These are phyloP conservation scores for Apodemia zela DNA, from an alignment of 2,888 invertebrate genomes.

Conservation along the genomic window DNA sequence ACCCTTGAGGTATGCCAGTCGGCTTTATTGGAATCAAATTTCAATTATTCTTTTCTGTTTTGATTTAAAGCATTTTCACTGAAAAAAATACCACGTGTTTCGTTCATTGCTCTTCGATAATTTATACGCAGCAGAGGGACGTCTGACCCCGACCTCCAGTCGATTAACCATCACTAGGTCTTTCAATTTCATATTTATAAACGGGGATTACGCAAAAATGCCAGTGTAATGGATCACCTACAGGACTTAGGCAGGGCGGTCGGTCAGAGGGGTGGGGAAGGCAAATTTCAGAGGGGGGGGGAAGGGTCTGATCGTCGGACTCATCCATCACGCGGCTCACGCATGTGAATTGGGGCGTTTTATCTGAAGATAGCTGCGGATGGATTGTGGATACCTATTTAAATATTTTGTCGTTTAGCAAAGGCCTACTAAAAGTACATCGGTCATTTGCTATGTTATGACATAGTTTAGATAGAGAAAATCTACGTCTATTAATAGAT, in stretches of 20 bases:
- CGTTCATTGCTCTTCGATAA: constrained; percentile 48
- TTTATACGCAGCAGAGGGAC: constrained; percentile 60
- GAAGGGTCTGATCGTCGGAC: constrained; percentile 76
- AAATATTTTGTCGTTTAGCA: constrained; percentile 75
- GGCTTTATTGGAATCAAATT: constrained; percentile 30
- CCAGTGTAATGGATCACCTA: constrained; percentile 79
- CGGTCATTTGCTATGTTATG: constrained; percentile 2
- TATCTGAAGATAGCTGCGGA: constrained; percentile 75
- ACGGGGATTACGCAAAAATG: constrained; percentile 80
- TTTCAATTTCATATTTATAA: constrained; percentile 81
- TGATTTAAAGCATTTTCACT: constrained; percentile 26
- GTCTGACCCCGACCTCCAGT: constrained; percentile 75
- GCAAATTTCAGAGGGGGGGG: constrained; percentile 69
- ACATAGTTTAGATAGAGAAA: not conserved
- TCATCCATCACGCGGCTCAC: constrained; percentile 78
- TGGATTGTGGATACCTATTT: constrained; percentile 65
- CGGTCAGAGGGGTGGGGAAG: constrained; percentile 50
- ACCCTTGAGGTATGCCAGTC: constrained; percentile 29
- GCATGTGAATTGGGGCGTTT: constrained; percentile 79
- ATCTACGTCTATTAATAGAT: not conserved
- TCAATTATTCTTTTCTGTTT: constrained; percentile 26
- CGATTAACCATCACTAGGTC: constrained; percentile 78
- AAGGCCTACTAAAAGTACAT: constrained; percentile 23
- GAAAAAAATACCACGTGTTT: constrained; percentile 29
- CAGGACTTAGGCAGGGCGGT: constrained; percentile 67